Base-by-base conservation (phyloP, 37 sponge, comb jelly and placozoan species). In the Agelas oroides region DNA sequence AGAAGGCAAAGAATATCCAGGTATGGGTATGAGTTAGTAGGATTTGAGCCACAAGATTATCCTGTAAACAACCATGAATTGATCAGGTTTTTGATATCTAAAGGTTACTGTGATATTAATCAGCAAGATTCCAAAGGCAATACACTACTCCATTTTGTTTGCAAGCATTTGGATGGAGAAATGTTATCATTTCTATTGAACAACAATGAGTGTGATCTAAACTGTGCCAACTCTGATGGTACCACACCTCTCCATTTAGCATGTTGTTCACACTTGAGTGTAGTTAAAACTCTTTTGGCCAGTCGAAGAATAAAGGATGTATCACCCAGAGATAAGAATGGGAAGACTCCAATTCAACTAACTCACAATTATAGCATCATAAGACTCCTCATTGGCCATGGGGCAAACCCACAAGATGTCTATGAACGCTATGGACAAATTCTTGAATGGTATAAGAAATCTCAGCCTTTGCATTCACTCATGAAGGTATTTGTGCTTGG, bases 231-330 rank as follows among this genome's bases (percentile, higher is more conserved):
- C 18, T 2, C 1, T 6, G 6, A 68, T 6, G 69, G 69, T 33
- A 31, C 23, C 35, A 84, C 84, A 1, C 84, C 84, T 24, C 84
- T 84, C 13, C 66, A 75, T 36, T 0, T 75, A 1, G 75, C 84
- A 33, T 53, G 68, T 46, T n/a, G 19, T 12, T 38, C 13, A 25
- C 3, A 66, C 23, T 2, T 37, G 1, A 19, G 2, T 38, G 79
- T 79, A 5, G 67, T 79, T 5, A 16, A 65, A 28, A 30, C 20
- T 3, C 35, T 68, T 3, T 34, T 68, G 20, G 3, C 36, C 28
- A 27, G 5, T 68, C 1, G 13, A 3, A 19, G 34, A 8, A 46
- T 12, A 46, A 46, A 12, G 8, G 46, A 46, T 3, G 46, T 64
- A 62, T 65, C 79, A 21, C 20, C 37, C n/a, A 1, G 61, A 46